Evolutionary conservation across 2,888 invertebrate species (phyloP), one percentile per base, ranked within the genome.

Genomic region (Laspeyria flexula): DNA sequence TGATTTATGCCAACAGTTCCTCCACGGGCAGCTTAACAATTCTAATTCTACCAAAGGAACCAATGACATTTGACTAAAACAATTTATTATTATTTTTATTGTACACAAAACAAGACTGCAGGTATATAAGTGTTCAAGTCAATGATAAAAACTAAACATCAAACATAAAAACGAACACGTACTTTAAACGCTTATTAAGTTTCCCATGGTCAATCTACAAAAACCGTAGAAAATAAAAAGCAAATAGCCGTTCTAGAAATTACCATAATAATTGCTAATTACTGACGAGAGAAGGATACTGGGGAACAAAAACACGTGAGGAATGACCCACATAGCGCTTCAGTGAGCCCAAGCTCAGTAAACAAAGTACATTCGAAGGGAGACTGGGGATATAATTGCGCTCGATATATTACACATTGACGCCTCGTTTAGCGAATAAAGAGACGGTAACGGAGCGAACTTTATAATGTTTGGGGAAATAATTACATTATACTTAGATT

Each of bases 271-370:
- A 49, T 50, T 42, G 31, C 54, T 55, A 52, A 60, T 51, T 54
- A 60, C 33, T 42, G 12, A 42, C 31, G 25, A 47, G 53, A 43
- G 43, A 50, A 43, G 57, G 55, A 55, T 54, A 52, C 6, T 30
- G 27, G 29, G 42, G 18, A 49, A 55, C 50, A 58, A 54, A 58
- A 65, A 63, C 58, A 60, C 51, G 60, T 54, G 62, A 61, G 58
- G 61, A 58, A 51, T 75, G 75, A 73, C 75, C 75, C 52, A 75
- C 46, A 72, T 74, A 59, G 21, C 65, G 64, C 57, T 62, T 15
- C 65, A 64, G 49, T 62, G 62, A 48, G 44, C 60, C 44, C 34
- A 31, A 45, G 53, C 58, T 52, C 44, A 44, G 59, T 69, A 59
- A 69, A 71, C 63, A 71, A 58, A 54, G 61, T 55, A 42, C 55